Percentiles rank a stretch among this genome's conserved stretches.
These are phyloP conservation scores for Chrysochloris asiatica DNA, from an alignment of 2,113 vertebrate genomes.

Conservation along the genomic window DNA sequence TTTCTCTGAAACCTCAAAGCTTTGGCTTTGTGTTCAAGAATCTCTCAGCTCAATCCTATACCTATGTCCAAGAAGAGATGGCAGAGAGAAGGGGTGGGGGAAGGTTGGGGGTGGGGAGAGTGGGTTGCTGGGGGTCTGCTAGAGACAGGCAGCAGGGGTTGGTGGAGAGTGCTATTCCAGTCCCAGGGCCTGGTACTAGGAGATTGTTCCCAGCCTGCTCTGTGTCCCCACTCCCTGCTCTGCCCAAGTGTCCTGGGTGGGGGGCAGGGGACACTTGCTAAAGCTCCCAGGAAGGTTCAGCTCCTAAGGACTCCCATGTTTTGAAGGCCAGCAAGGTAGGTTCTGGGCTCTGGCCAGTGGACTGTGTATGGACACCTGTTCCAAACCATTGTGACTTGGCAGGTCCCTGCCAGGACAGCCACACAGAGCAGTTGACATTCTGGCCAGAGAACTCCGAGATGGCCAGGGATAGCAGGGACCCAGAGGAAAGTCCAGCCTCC, in stretches of 20 bases:
- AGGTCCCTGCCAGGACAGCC: neutral
- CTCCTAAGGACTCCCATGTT: neutral
- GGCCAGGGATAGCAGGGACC: neutral
- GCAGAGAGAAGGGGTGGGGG: neutral
- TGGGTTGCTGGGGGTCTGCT: no score
- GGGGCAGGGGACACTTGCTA: neutral
- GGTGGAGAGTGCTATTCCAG: no score
- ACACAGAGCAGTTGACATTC: neutral
- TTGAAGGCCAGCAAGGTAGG: accelerated
- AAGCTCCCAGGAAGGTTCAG: neutral
- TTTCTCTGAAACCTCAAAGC: neutral
- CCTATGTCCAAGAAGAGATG: neutral
- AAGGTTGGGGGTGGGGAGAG: no score
- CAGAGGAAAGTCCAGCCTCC: neutral
- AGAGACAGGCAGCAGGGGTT: no score
- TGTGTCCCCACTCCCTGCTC: neutral
- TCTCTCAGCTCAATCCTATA: accelerated
- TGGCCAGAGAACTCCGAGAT: neutral
- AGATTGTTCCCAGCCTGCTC: neutral
- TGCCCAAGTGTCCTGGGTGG: no score
- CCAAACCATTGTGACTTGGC: neutral
- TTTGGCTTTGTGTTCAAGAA: neutral
- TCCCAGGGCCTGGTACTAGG: neutral
- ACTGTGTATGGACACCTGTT: neutral
- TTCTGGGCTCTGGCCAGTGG: neutral